Evolutionary conservation across 1,140 invertebrate species (phyloP), one percentile per base, ranked within the genome.

Genomic region (Idris sp.): DNA sequence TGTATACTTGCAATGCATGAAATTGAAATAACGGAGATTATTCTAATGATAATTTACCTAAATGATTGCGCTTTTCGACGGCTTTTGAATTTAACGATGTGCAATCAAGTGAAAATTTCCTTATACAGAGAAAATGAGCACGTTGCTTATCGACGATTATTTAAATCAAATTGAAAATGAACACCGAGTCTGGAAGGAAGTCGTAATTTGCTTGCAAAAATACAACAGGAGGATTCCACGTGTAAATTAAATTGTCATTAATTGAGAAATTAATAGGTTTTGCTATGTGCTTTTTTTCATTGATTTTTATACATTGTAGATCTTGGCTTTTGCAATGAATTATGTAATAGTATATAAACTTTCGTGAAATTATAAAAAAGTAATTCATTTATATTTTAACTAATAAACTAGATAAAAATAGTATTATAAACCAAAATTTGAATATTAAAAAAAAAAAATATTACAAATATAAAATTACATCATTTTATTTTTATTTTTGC

Each of bases 81-180:
- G 10, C 26, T 41, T 64, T 46, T 40, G 7, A 8, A 26, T 46
- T 61, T 40, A 64, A 48, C 58, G 43, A 65, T 33, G 36, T 10
- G 54, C 35, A 68, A 68, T 62, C 49, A 51, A 16, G n/a, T 51
- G 58, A 26, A 74, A 62, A 64, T 74, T 61, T 56, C 28, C 36
- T 68, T 31, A 19, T 10, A 15, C 19, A 9, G 38, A 53, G 61
- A 64, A 69, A 64, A 69, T 36, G 16, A 43, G 30, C 19, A 33
- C 25, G 41, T 51, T 48, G 43, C 35, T 68, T 56, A 49, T 61
- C 56, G 56, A 28, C 58, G 49, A 75, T 75, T 68, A 69, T 64
- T 58, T 58, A 59, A 62, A 68, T 69, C 36, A 36, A 65, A 65
- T 59, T 62, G 56, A 51, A 67, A 67, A 54, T 15, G 38, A 59